Conservation (phyloP, 2,797 vertebrate genomes). For the Semaprochilodus insignis region DNA sequence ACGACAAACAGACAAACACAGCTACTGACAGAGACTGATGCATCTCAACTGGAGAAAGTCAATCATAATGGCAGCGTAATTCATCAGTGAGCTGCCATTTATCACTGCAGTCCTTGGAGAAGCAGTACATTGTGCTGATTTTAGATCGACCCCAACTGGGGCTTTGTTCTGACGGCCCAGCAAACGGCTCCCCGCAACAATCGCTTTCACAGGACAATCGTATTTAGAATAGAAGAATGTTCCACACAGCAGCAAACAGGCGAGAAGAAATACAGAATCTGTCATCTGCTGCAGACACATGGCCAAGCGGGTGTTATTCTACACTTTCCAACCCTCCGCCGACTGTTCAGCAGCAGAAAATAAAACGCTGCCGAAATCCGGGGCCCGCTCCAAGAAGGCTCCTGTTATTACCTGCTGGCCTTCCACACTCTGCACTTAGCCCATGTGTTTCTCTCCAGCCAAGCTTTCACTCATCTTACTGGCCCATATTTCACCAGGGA, state of each 20-base stretch:
- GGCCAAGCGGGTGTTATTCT: conserved; percentile 70
- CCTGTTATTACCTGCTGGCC: conserved; percentile 68
- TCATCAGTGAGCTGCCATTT: background rate
- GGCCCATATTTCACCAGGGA: conserved; percentile 71
- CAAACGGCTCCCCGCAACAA: conserved; percentile 3
- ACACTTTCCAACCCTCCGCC: conserved; percentile 63
- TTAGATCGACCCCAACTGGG: background rate
- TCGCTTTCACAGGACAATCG: conserved; percentile 34
- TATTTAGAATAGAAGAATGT: conserved; percentile 53
- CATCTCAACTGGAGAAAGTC: conserved; percentile 6
- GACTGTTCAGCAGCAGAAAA: conserved; percentile 47
- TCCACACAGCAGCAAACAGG: conserved; percentile 54
- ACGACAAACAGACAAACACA: conserved; percentile 43
- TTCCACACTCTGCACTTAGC: conserved; percentile 55
- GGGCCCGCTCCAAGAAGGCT: conserved; percentile 49
- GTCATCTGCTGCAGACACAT: conserved; percentile 67
- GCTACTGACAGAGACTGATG: conserved; percentile 19
- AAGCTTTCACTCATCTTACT: conserved; percentile 75
- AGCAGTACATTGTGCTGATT: background rate
- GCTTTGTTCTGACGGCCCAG: conserved; percentile 17
- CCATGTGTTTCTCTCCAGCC: conserved; percentile 69
- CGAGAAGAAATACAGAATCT: conserved; percentile 63
- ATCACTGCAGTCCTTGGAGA: background rate
- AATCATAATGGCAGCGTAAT: background rate
- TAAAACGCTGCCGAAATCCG: conserved; percentile 59